Evolutionary conservation across 2,888 invertebrate species (phyloP), one percentile per base, ranked within the genome.

Genomic region (Scaptomyza reducta): DNA sequence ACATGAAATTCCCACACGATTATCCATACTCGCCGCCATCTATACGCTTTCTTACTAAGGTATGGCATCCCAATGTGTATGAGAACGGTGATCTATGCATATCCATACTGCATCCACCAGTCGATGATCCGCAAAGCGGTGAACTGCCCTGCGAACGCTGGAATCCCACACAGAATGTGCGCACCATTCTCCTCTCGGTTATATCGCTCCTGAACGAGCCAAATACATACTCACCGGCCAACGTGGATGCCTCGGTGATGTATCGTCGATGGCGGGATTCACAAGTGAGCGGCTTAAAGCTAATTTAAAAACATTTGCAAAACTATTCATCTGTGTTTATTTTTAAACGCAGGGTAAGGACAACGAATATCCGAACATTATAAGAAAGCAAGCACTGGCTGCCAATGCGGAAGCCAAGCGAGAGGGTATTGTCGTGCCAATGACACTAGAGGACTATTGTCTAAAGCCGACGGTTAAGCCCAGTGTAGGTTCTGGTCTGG

Each of bases 31-130:
- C 98, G 84, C 99, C 99, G 76, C 99, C 99, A 76, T 95, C 97
- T 86, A 97, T 99, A 93, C 95, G 98, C 90, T 99, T 99, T 94
- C 94, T 98, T 92, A 98, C 98, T 80, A 99, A 99, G 95, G 98
- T 99, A 87, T 99, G 99, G 99, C 99, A 99, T 94, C 99, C 99
- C 79, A 99, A 99, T 94, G 99, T 99, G 22, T 99, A 99, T 93
- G 99, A 99, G 97, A 99, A 99, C 92, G 99, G 99, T 49, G 99
- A 99, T 92, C 94, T 99, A 64, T 99, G 99, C 93, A 99, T 99
- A 94, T 99, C 99, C 81, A 99, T 99, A 91, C 94, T 99, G 70
- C 99, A 99, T 92, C 99, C 99, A 65, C 99, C 99, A 16, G 96
- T 99, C 61, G 99, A 99, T 92, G 99, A 99, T 93, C 99, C 99